Conservation (phyloP, 1,140 invertebrate genomes). For the Drosophila pseudoobscura region DNA sequence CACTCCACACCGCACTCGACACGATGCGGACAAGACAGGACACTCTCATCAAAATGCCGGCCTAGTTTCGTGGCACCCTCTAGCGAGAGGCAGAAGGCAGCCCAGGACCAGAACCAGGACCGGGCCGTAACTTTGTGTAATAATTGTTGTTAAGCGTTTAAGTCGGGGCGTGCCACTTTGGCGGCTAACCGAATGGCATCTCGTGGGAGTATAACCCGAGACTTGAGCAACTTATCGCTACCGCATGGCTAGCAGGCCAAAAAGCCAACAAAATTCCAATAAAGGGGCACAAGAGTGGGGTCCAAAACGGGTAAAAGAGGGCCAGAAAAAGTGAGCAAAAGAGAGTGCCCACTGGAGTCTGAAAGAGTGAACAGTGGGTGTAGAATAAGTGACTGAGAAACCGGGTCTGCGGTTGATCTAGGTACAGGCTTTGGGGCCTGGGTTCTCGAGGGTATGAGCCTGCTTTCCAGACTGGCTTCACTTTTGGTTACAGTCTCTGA, state of each 20-base stretch:
- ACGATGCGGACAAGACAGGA: slow-evolving; percentile 31
- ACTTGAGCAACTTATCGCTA: slow-evolving; percentile 53
- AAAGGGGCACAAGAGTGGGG: slow-evolving; percentile 23
- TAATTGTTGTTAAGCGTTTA: slow-evolving; percentile 81
- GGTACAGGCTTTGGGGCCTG: slow-evolving; percentile 16
- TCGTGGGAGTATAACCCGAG: slow-evolving; percentile 53
- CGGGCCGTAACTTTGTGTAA: slow-evolving; percentile 72
- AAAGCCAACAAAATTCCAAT: slow-evolving; percentile 67
- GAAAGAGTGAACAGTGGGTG: no score
- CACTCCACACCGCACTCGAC: slow-evolving; percentile 27
- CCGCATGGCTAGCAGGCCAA: slow-evolving; percentile 44
- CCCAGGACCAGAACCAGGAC: neutral
- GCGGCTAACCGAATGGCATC: slow-evolving; percentile 57
- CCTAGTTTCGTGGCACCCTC: slow-evolving; percentile 49
- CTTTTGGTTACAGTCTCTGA: slow-evolving; percentile 62
- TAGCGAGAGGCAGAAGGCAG: slow-evolving; percentile 31
- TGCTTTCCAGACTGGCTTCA: neutral
- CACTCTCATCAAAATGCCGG: slow-evolving; percentile 70
- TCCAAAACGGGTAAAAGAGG: neutral
- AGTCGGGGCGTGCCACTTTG: slow-evolving; percentile 71
- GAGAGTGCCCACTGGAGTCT: no score
- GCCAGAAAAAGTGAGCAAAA: no score
- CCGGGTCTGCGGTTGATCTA: slow-evolving; percentile 30
- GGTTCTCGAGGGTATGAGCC: no score
- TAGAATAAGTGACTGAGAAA: no score